Evolutionary conservation across 2,888 invertebrate species (phyloP).

Genomic region (Monoplex corrugatus): DNA sequence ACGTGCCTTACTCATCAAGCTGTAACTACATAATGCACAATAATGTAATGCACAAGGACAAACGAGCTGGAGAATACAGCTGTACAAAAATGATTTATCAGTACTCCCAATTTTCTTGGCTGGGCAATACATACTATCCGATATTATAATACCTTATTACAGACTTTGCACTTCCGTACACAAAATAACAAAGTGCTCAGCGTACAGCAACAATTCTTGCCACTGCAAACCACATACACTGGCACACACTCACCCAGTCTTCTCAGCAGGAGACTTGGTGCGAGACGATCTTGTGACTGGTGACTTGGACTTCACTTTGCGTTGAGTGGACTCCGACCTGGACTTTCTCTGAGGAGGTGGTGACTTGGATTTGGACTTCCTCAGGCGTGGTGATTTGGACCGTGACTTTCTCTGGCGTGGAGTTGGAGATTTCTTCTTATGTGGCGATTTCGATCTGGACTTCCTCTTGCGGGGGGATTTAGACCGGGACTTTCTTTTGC

Average conservation of each 20-base stretch:
- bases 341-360: not conserved
- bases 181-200: too few relatives aligned
- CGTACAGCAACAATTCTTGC: too few relatives aligned
- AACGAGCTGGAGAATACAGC: too few relatives aligned
- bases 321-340: not conserved
- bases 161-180: too few relatives aligned
- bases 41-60: too few relatives aligned
- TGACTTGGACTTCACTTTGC: conserved; percentile 23
- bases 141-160: too few relatives aligned
- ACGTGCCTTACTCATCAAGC: too few relatives aligned
- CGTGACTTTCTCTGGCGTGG: conserved; percentile 27
- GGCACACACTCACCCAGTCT: not conserved
- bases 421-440: conserved; percentile 34
- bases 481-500: conserved; percentile 57
- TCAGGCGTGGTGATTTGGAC: conserved; percentile 39
- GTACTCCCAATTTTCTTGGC: too few relatives aligned
- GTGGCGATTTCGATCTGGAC: conserved; percentile 49
- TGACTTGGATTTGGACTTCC: conserved; percentile 42
- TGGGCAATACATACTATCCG: too few relatives aligned
- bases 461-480: conserved; percentile 56
- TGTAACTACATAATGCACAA: too few relatives aligned
- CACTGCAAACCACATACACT: too few relatives aligned
- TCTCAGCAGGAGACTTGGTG: conserved; percentile 15
- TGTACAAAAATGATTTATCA: too few relatives aligned
- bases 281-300: not conserved